Evolutionary conservation across 92 coral and sea anemone genomes (phyloP).

Genomic region (Anthopleura xanthogrammica): DNA sequence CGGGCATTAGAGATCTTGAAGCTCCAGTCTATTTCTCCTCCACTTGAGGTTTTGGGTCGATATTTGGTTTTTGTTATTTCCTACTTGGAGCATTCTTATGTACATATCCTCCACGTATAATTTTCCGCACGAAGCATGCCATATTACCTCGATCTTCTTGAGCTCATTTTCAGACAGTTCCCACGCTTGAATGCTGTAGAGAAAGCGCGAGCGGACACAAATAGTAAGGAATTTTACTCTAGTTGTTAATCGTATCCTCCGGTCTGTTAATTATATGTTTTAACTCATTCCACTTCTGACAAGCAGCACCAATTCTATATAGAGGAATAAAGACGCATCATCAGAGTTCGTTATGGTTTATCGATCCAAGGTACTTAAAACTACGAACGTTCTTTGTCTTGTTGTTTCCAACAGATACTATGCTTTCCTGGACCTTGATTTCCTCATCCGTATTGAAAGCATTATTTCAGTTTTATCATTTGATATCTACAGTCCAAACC

Average conservation of each 20-base stretch:
- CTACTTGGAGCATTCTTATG: not conserved
- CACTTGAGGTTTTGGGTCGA: too few relatives aligned
- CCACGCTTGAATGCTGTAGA: not conserved
- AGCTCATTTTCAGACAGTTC: not conserved
- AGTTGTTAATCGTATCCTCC: not conserved
- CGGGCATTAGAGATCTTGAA: too few relatives aligned
- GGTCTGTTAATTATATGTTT: not conserved
- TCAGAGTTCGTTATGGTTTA: not conserved
- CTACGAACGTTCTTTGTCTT: not conserved
- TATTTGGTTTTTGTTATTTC: not conserved
- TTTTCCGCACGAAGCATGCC: not conserved
- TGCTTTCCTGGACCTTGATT: not conserved
- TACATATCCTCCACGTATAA: not conserved
- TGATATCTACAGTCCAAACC: constrained; percentile 9
- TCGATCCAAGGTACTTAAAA: not conserved
- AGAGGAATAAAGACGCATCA: not conserved
- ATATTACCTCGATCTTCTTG: not conserved
- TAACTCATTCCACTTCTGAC: not conserved
- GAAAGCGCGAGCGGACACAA: not conserved
- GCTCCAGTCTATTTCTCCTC: too few relatives aligned
- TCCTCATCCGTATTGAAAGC: constrained; percentile 6
- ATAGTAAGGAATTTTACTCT: not conserved
- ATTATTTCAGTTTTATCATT: constrained; percentile 22
- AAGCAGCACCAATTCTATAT: not conserved
- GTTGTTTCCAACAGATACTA: not conserved